These are phyloP conservation scores for Coregonus sp. DNA, from an alignment of 2,797 vertebrate species.

Conservation along the genomic window DNA sequence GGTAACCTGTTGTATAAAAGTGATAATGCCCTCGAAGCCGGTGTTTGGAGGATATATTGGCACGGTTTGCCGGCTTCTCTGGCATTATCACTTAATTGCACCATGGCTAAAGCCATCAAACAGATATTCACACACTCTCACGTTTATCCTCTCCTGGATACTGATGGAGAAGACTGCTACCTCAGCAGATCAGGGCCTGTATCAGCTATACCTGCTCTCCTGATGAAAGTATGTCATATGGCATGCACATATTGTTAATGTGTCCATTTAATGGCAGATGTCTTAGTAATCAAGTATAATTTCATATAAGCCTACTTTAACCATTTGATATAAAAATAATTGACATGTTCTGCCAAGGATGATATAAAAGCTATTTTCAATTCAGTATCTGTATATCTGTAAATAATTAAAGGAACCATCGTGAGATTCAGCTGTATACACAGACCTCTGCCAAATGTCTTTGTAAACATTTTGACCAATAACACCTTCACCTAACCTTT, in stretches of 20 bases:
- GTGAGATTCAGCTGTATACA: slow-evolving; percentile 33
- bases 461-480: slow-evolving; percentile 61
- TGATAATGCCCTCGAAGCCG: too few relatives aligned
- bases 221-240: slow-evolving; percentile 29
- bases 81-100: too few relatives aligned
- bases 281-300: slow-evolving; percentile 25
- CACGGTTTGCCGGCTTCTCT: too few relatives aligned
- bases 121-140: neutral
- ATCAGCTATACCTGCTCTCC: slow-evolving; percentile 28
- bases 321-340: too few relatives aligned
- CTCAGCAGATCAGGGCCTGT: slow-evolving; percentile 36
- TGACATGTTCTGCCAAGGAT: too few relatives aligned
- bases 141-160: slow-evolving; percentile 17
- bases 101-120: slow-evolving; percentile 20
- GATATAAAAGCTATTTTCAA: neutral
- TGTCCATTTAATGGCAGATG: neutral
- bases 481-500: slow-evolving; percentile 60
- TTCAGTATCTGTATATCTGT: neutral
- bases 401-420: slow-evolving; percentile 9
- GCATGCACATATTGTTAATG: slow-evolving; percentile 32
- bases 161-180: slow-evolving; percentile 20
- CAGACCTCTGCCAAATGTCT: slow-evolving; percentile 51
- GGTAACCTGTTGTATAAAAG: too few relatives aligned
- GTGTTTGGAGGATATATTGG: too few relatives aligned
- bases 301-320: slow-evolving; percentile 19